Evolutionary conservation across 2,797 vertebrate genomes (phyloP), one percentile per base, ranked within the genome.

Genomic region (Hydrophis major): DNA sequence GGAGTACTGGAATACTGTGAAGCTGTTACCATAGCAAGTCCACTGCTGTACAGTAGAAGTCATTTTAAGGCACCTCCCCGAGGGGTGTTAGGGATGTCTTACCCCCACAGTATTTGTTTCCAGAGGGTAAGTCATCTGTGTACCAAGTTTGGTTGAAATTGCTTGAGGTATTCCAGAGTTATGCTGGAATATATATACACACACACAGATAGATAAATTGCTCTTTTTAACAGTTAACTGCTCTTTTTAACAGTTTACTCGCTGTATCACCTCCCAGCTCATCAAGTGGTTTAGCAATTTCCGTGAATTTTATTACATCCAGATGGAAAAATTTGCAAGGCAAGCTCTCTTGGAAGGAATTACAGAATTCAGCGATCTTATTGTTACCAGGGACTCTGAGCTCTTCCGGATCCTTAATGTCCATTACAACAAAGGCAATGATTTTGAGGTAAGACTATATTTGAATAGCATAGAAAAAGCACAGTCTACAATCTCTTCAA

Each of bases 261-360:
- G 99, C 96, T 99, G 99, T 97, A 98, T 99, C 97, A 99, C 99
- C 86, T 99, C 99, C 53, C 99, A 99, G 98, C 98, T 99, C 95
- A 99, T 99, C 97, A 99, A 99, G 97, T 99, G 99, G 99, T 99
- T 99, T 98, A 99, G 99, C 96, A 99, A 99, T 97, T 99, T 99
- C 96, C 98, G 99, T 14, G 99, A 99, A 97, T 99, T 99, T 97
- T 99, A 99, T 97, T 99, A 99, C 96, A 99, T 99, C 97, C 99
- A 99, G 97, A 99, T 99, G 98, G 99, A 99, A 97, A 99, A 99
- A 97, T 99, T 98, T 94, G 99, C 99, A 63, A 98, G 99, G 6
- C 99, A 99, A 98, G 98, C 99, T 28, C 97, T 99, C 89, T 96
- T 98, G 6, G 99, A 99, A 3, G 99, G 98, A 0, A 89, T 98